Conservation (phyloP, 1,140 invertebrate genomes). For the Tribolium castaneum region DNA sequence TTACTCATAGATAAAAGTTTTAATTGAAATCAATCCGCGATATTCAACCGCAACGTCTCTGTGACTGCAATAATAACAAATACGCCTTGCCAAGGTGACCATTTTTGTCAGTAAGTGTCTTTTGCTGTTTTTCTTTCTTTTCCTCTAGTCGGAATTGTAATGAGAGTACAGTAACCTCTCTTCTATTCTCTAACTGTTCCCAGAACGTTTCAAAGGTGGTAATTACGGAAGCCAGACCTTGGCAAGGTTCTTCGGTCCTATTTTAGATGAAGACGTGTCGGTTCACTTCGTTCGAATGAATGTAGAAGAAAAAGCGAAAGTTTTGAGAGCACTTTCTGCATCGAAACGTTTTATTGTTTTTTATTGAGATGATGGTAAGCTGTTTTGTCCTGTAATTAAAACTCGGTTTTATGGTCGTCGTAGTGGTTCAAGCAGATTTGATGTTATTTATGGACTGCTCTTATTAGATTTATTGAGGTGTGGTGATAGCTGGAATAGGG, state of each 20-base stretch:
- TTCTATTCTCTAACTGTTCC: conserved; percentile 29
- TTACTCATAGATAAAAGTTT: background rate
- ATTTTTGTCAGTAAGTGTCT: background rate
- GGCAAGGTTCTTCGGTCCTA: conserved; percentile 16
- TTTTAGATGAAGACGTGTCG: background rate
- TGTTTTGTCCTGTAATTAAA: background rate
- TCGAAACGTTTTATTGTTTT: background rate
- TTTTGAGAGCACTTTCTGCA: background rate
- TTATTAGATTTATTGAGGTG: background rate
- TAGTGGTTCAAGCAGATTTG: background rate
- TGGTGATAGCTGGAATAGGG: background rate
- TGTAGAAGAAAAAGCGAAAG: background rate
- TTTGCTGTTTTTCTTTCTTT: background rate
- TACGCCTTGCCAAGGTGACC: background rate
- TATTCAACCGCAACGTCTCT: background rate
- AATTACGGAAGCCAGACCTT: conserved; percentile 34
- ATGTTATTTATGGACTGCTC: background rate
- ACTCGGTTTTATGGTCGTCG: background rate
- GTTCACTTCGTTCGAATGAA: background rate
- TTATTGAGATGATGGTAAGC: background rate
- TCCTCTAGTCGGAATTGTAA: background rate
- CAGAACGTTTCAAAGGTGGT: conserved; percentile 21
- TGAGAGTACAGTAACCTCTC: conserved; percentile 29
- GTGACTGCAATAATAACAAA: background rate
- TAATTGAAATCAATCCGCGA: background rate